Conservation (phyloP, 2,888 invertebrate genomes). For the Lathronympha strigana region DNA sequence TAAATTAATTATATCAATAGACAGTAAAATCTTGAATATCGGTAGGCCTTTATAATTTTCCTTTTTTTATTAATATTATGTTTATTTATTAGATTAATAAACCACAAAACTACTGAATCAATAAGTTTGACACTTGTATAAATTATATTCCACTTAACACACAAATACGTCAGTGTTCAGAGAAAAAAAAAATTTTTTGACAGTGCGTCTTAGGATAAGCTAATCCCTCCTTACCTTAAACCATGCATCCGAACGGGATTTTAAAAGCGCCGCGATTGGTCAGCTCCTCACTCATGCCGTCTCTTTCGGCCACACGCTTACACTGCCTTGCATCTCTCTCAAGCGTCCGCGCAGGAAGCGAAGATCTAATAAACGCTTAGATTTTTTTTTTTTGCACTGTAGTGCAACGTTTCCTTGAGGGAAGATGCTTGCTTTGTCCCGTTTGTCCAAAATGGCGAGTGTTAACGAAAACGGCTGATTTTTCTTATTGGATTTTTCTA, state of each 20-base stretch:
- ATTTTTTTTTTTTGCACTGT: constrained; percentile 40
- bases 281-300: constrained; percentile 46
- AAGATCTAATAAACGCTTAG: constrained; percentile 69
- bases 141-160: no score
- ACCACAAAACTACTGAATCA: no score
- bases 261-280: constrained; percentile 56
- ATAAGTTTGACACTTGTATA: no score
- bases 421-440: constrained; percentile 7
- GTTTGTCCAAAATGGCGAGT: constrained; percentile 12
- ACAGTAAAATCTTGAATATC: no score
- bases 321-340: constrained; percentile 52
- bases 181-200: not conserved
- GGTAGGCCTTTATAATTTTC: no score
- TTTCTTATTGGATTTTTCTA: no score
- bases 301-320: constrained; percentile 49
- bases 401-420: constrained; percentile 18
- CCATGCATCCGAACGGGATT: constrained; percentile 52
- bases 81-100: no score
- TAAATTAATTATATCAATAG: no score
- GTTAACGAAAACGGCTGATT: not conserved
- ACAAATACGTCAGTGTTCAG: no score
- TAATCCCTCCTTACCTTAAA: constrained; percentile 18
- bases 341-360: constrained; percentile 71
- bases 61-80: no score
- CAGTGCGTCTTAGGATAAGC: no score